phyloP scores from a whole-genome alignment of 2,888 invertebrate genomes.

The Portevinia maculata region DNA sequence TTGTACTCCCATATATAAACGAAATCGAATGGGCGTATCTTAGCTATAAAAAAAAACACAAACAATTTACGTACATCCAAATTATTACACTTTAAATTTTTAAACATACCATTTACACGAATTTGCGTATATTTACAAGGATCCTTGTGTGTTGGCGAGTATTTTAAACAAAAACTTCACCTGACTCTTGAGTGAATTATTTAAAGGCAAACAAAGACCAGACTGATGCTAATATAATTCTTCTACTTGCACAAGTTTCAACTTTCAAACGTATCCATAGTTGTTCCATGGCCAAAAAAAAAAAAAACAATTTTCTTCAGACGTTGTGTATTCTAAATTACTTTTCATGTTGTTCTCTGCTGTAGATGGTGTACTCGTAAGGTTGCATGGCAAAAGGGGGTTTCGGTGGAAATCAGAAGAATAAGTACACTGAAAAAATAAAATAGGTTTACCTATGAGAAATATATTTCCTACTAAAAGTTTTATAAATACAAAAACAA shows the following conservation, averaged over 20 bases:
- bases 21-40: neutral
- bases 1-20: neutral
- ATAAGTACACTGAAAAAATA: conserved; percentile 59
- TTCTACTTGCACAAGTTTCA: conserved; percentile 36
- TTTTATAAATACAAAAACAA: no score
- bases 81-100: conserved; percentile 59
- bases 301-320: conserved; percentile 35
- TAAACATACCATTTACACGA: conserved; percentile 15
- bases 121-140: conserved; percentile 28
- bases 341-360: conserved; percentile 26
- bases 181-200: conserved; percentile 52
- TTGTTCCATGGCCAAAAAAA: neutral
- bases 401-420: conserved; percentile 9
- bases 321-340: conserved; percentile 52
- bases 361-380: conserved; percentile 18
- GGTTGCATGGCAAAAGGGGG: conserved; percentile 20
- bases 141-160: neutral
- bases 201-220: conserved; percentile 50
- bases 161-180: conserved; percentile 23
- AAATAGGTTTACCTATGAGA: no score
- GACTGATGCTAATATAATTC: conserved; percentile 61
- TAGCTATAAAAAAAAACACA: conserved; percentile 23
- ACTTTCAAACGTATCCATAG: conserved; percentile 4
- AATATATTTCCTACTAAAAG: no score
- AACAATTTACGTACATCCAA: conserved; percentile 46